Percentiles rank a stretch among this genome's conserved stretches.
These are phyloP conservation scores for Lichenostomus cassidix DNA, from an alignment of 2,113 vertebrate genomes.

Conservation along the genomic window DNA sequence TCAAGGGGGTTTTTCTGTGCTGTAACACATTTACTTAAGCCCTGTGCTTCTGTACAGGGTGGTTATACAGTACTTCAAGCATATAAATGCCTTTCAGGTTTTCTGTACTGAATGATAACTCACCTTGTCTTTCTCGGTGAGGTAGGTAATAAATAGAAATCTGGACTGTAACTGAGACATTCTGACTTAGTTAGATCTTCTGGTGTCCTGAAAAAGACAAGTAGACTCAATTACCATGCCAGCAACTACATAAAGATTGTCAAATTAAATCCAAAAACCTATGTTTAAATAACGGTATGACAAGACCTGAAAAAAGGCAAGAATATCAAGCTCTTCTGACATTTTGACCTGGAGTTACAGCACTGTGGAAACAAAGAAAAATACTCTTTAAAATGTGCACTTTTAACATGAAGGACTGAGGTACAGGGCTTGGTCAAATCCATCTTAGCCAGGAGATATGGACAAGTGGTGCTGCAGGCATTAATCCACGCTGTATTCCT, in stretches of 20 bases:
- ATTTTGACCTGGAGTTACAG: constrained; percentile 11
- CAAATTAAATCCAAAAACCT: constrained; percentile 69
- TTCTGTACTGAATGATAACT: constrained; percentile 84
- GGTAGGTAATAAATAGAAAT: constrained; percentile 86
- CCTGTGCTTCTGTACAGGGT: neutral
- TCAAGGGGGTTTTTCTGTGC: constrained; percentile 8
- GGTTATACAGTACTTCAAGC: constrained; percentile 58
- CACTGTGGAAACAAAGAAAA: neutral
- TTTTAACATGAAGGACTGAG: neutral
- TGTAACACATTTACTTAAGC: constrained; percentile 14
- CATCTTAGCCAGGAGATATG: neutral
- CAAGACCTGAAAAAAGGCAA: constrained; percentile 35
- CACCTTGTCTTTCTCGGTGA: constrained; percentile 84
- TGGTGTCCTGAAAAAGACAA: constrained; percentile 87
- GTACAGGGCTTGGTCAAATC: neutral
- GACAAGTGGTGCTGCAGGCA: neutral
- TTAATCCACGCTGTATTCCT: neutral
- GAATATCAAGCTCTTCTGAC: constrained; percentile 37
- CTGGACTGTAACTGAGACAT: constrained; percentile 72
- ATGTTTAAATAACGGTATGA: constrained; percentile 41
- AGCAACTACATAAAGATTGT: constrained; percentile 77
- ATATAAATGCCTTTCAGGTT: constrained; percentile 72
- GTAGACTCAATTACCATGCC: constrained; percentile 84
- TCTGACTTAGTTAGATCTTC: constrained; percentile 89
- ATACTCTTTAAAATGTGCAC: neutral